These are phyloP conservation scores for Drosophila rubida DNA, from an alignment of 2,888 invertebrate species.

Conservation along the genomic window DNA sequence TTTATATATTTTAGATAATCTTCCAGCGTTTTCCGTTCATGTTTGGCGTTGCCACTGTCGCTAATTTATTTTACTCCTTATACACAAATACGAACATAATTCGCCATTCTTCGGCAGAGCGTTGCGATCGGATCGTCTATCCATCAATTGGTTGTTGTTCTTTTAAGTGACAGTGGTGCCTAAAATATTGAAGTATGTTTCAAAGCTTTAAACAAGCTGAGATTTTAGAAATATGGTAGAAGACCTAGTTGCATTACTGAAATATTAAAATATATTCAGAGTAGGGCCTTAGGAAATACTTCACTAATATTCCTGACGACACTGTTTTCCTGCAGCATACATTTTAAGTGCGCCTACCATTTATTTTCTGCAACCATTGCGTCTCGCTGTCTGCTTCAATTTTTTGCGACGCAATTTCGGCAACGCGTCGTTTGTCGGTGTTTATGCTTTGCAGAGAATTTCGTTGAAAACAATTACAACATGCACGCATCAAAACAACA, in stretches of 20 bases:
- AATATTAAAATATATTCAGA: no score
- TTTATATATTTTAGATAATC: conserved; percentile 23
- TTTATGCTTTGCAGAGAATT: conserved; percentile 33
- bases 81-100: neutral
- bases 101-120: conserved; percentile 5
- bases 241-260: no score
- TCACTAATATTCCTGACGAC: conserved; percentile 7
- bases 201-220: no score
- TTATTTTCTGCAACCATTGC: conserved; percentile 27
- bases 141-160: conserved; percentile 22
- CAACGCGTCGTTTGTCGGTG: conserved; percentile 30
- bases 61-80: conserved; percentile 28
- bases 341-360: conserved; percentile 27
- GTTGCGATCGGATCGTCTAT: conserved; percentile 17
- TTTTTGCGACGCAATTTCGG: conserved; percentile 74
- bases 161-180: conserved; percentile 7
- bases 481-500: conserved; percentile 39
- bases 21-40: conserved; percentile 29
- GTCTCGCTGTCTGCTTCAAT: conserved; percentile 23
- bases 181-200: neutral
- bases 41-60: conserved; percentile 33
- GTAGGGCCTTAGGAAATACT: neutral
- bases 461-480: conserved; percentile 29
- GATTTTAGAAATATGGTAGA: no score
- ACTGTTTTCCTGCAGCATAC: conserved; percentile 43